Base-by-base conservation (phyloP, 2,888 invertebrate species). In the Conops quadrifasciatus region DNA sequence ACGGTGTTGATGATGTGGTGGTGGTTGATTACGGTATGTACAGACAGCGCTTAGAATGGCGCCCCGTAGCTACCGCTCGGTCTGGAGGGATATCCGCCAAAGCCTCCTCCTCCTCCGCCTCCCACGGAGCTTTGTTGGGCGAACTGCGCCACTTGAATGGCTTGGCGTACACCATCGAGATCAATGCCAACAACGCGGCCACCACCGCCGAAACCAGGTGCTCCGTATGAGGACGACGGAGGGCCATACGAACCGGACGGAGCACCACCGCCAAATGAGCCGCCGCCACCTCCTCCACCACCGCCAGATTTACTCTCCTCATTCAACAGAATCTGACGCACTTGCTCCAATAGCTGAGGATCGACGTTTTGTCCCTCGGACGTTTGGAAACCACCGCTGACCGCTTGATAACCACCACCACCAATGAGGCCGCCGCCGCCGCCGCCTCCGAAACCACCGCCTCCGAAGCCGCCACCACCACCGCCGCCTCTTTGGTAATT, bases 101-200 rank as follows among this genome's bases (percentile, higher is more conserved):
- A 84, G 70, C 83, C 82, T 70, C 87, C 85, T 72, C 85, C 84
- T 68, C 81, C 84, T 58, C 87, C 86, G 58, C 87, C 85, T 77
- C 87, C 79, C 73, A 89, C 89, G 78, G 89, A 87, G 85, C 88
- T 87, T 75, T 88, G 85, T 87, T 94, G 93, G 78, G 92, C 89
- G 89, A 91, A 94, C 82, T 94, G 94, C 58, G 94, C 94, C 75
- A 94, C 94, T 85, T 94, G 94, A 87, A 94, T 92, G 78, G 94
- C 94, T 80, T 94, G 94, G 81, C 93, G 92, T 81, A 94, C 92
- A 75, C 93, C 94, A 80, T 94, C 94, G 75, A 94, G 91, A 86
- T 93, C 92, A 86, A 94, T 91, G 77, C 94, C 94, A 77, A 94
- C 93, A 70, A 94, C 94, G 72, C 85, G 83, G 43, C 85, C 84